Percentiles rank a stretch among this genome's conserved stretches.
These are phyloP conservation scores for Astreopora myriophthalma DNA, from an alignment of 64 coral and sea anemone species.

Conservation along the genomic window DNA sequence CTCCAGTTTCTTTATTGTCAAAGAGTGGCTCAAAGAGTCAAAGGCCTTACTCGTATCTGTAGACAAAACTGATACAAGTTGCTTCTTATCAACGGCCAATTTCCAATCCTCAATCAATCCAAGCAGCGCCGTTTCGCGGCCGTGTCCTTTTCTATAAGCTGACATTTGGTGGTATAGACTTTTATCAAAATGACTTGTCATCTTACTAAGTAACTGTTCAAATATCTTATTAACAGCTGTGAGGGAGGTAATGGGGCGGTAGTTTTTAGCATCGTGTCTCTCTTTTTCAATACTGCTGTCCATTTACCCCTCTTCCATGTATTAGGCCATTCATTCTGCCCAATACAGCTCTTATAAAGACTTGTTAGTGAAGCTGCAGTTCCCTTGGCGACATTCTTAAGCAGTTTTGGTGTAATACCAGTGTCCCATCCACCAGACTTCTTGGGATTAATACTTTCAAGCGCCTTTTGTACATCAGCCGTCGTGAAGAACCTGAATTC, in stretches of 20 bases:
- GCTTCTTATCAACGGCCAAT: not conserved
- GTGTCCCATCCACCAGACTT: conserved; percentile 36
- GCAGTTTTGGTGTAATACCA: not conserved
- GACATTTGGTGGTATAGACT: not conserved
- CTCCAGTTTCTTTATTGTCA: not conserved
- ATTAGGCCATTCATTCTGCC: not conserved
- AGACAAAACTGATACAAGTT: not conserved
- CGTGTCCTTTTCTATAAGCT: not conserved
- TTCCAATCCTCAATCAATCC: not conserved
- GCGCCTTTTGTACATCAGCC: not conserved
- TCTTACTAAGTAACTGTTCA: not conserved
- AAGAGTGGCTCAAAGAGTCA: not conserved
- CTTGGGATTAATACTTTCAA: conserved; percentile 23
- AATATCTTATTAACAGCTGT: not conserved
- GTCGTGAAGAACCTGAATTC: not conserved
- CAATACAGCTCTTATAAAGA: not conserved
- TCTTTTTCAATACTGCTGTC: conserved; percentile 13
- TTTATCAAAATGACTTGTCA: not conserved
- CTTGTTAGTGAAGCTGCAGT: not conserved
- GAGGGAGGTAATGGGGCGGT: conserved; percentile 14
- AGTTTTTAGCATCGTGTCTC: not conserved
- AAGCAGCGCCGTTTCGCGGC: conserved; percentile 1
- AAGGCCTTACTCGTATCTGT: not conserved
- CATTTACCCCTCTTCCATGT: conserved; percentile 25
- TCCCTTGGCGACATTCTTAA: not conserved